phyloP scores from a whole-genome alignment of 2,797 vertebrate genomes.

The Heteromormyrus szaboi region DNA sequence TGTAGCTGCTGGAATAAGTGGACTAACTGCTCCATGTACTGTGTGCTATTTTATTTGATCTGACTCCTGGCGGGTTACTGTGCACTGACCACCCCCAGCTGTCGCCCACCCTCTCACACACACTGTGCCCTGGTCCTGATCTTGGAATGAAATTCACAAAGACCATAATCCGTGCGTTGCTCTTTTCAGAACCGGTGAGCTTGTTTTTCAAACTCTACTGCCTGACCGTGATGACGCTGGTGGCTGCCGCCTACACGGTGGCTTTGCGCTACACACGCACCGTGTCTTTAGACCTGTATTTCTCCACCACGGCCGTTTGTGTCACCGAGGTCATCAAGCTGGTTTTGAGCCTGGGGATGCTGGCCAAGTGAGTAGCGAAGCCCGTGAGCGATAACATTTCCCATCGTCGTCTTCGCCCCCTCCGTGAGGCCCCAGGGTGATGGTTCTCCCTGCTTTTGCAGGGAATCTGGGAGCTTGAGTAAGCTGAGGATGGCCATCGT shows the following conservation, averaged over 20 bases:
- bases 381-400: neutral
- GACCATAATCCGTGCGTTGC: too few species aligned
- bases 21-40: neutral
- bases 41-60: neutral
- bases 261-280: slow-evolving; percentile 84
- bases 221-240: slow-evolving; percentile 88
- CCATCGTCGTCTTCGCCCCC: neutral
- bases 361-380: slow-evolving; percentile 73
- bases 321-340: slow-evolving; percentile 85
- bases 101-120: neutral
- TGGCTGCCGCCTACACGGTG: slow-evolving; percentile 83
- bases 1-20: neutral
- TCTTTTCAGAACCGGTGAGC: slow-evolving; percentile 72
- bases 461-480: slow-evolving; percentile 74
- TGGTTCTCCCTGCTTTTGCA: slow-evolving; percentile 41
- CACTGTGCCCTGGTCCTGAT: neutral
- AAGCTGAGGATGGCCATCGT: slow-evolving; percentile 66
- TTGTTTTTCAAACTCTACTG: slow-evolving; percentile 89
- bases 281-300: slow-evolving; percentile 70
- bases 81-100: neutral
- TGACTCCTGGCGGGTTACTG: neutral
- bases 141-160: neutral
- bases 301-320: slow-evolving; percentile 88
- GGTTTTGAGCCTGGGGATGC: slow-evolving; percentile 78
- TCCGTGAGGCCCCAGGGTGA: neutral